Evolutionary conservation across 2,113 vertebrate species (phyloP).

Genomic region (western clawed frog (Xenopus tropicalis)): DNA sequence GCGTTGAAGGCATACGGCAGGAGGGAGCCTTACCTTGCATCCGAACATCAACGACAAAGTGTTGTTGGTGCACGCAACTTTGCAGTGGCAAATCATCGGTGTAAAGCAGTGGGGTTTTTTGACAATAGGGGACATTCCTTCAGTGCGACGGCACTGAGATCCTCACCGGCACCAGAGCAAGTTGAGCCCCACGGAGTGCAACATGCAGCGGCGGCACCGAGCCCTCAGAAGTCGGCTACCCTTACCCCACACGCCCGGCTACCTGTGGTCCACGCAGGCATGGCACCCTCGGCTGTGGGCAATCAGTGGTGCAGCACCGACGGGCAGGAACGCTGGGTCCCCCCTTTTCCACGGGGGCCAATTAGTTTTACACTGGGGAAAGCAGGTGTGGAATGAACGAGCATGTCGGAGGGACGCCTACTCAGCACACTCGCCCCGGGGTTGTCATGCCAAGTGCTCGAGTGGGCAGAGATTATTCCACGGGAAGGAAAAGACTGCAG

Average conservation of each 20-base stretch:
- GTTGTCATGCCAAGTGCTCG: conserved; percentile 68
- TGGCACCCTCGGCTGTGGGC: conserved; percentile 53
- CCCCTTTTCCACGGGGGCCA: conserved; percentile 53
- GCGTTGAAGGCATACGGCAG: too few species aligned
- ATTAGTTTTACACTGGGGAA: conserved; percentile 52
- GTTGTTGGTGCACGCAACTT: conserved; percentile 93
- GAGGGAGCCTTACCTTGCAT: conserved; percentile 83
- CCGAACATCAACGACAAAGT: conserved; percentile 94
- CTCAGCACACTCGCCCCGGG: conserved; percentile 65
- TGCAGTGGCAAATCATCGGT: conserved; percentile 94
- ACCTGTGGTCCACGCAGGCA: conserved; percentile 62
- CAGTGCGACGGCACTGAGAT: conserved; percentile 67
- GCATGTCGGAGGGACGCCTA: conserved; percentile 73
- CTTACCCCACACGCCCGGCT: conserved; percentile 48
- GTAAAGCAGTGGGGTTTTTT: conserved; percentile 79
- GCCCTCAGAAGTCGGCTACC: conserved; percentile 58
- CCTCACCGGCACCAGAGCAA: conserved; percentile 55
- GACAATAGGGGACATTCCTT: conserved; percentile 87
- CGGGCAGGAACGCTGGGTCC: conserved; percentile 50
- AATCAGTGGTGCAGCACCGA: conserved; percentile 53
- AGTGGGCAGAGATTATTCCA: conserved; percentile 69
- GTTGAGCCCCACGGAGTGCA: background rate
- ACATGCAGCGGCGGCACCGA: conserved; percentile 4
- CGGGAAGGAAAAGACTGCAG: conserved; percentile 70
- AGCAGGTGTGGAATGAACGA: conserved; percentile 70